Percentiles rank a stretch among this genome's conserved stretches.
Conservation (phyloP, 2,797 vertebrate genomes). For the Galago senegalensis region DNA sequence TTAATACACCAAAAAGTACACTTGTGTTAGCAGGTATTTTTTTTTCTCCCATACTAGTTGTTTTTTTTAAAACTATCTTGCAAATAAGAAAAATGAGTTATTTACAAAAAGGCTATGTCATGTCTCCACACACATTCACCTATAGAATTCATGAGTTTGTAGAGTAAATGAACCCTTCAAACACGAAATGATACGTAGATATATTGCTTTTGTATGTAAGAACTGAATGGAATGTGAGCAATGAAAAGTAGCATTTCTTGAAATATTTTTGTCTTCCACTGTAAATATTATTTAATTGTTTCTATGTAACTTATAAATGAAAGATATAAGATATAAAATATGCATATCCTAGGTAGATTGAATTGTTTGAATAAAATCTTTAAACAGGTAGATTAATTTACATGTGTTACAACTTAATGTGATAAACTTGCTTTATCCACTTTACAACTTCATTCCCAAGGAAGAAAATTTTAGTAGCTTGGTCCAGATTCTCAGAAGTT, state of each 20-base stretch:
- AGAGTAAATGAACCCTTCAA: neutral
- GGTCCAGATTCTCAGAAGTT: neutral
- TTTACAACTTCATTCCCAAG: neutral
- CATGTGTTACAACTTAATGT: too few species aligned
- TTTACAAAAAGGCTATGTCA: neutral
- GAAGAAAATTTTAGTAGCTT: neutral
- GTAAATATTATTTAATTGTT: neutral
- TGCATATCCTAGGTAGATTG: neutral
- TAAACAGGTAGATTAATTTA: neutral
- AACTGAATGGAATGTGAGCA: neutral
- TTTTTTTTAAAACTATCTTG: neutral
- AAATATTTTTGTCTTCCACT: neutral
- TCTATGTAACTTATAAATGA: neutral
- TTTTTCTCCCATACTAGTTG: neutral
- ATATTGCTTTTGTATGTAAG: neutral
- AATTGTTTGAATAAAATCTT: neutral
- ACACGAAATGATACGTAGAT: neutral
- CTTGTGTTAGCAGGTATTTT: neutral
- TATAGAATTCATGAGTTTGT: neutral
- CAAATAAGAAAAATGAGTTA: neutral
- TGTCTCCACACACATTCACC: neutral
- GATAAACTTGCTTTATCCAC: neutral
- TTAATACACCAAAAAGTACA: neutral
- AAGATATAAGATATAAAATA: neutral
- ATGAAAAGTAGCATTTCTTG: neutral